Evolutionary conservation across 2,797 vertebrate genomes (phyloP), one percentile per base, ranked within the genome.

Genomic region (Gymnocypris eckloni): DNA sequence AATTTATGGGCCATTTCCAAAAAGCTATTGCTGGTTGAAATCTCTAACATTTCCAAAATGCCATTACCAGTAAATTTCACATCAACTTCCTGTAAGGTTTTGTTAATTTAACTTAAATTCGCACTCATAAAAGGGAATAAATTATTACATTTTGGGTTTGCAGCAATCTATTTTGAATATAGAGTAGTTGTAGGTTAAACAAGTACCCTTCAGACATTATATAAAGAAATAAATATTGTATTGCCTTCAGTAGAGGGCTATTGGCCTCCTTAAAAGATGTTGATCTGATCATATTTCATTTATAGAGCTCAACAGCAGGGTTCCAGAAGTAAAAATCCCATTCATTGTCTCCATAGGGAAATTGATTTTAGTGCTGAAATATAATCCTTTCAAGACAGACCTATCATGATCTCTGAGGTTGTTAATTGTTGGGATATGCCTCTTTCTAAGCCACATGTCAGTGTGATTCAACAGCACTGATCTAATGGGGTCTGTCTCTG

Each of bases 351-450:
- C 54, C 37, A 79, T 41, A 61, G 37, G n/a, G 54, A 79, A 79
- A 79, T 61, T 61, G 77, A 79, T 79, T 79, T 78, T 79, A 61
- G 39, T 43, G 8, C 56, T 79, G 76, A 79, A 61, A 61, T 25
- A 79, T 61, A 61, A 79, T 61, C 54, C 56, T 79, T 61, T 79
- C 56, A 28, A 43, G 22, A 78, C 54, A 78, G 76, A 61, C 54
- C 76, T 43, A 59, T 54, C 75, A 79, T 61, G 76, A 79, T 61
- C 54, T 79, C 56, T 61, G 77, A 61, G 77, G 54, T 61, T 79
- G 54, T 43, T 79, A 79, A 61, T 79, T 79, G 77, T 28, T 61
- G 77, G 56, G 18, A 41, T 78, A 43, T 79, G 22, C 54, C 39
- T 61, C n/a, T 79, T 15, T 79, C 20, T 39, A 79, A 43, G 76